Percentiles rank a stretch among this genome's conserved stretches.
These are phyloP conservation scores for Smutsia gigantea DNA, from an alignment of 2,797 vertebrate genomes.

Conservation along the genomic window DNA sequence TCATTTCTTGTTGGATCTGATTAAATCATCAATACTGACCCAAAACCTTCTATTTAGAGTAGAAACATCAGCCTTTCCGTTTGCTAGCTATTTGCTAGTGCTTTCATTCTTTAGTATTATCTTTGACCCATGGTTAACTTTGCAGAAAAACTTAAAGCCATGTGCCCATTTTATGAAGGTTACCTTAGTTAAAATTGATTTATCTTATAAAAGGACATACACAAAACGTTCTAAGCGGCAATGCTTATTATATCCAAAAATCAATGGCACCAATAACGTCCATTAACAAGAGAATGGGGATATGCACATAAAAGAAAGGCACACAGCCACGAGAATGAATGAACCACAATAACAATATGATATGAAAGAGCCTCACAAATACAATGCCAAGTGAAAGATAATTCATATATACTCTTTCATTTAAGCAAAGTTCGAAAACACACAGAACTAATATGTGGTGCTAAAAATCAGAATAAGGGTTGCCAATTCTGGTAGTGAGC, in stretches of 20 bases:
- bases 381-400: background rate
- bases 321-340: background rate
- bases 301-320: background rate
- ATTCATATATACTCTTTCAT: background rate
- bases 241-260: background rate
- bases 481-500: background rate
- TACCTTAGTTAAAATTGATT: conserved; percentile 13
- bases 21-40: background rate
- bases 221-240: background rate
- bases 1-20: background rate
- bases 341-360: background rate
- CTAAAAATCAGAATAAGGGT: background rate
- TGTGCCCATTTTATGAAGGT: background rate
- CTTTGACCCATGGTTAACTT: background rate
- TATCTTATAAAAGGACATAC: background rate
- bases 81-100: background rate
- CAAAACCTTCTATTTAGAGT: background rate
- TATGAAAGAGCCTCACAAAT: background rate
- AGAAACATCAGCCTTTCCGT: background rate
- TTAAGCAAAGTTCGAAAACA: background rate
- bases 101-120: background rate
- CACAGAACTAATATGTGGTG: background rate
- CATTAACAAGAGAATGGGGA: background rate
- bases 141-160: background rate
- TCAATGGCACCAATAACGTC: background rate